Evolutionary conservation across 2,888 invertebrate genomes (phyloP).

Genomic region (Biston betularia): DNA sequence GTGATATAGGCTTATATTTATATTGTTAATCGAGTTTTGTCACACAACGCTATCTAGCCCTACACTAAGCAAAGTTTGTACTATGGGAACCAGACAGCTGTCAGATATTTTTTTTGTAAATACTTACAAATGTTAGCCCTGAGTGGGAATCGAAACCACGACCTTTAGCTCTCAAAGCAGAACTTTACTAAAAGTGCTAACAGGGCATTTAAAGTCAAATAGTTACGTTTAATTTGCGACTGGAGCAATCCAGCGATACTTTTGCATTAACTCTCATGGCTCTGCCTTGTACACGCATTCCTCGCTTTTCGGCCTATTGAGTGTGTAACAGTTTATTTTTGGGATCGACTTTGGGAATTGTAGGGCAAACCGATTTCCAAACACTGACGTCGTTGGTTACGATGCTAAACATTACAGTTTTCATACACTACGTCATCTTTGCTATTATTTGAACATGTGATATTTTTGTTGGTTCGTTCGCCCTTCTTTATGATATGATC

Average conservation of each 20-base stretch:
- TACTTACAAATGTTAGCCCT: no score
- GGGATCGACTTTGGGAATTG: slow-evolving; percentile 30
- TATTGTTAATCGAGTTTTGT: no score
- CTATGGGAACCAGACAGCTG: no score
- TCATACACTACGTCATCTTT: slow-evolving; percentile 4
- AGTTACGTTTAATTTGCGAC: not conserved
- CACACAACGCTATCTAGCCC: no score
- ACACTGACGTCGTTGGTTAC: slow-evolving; percentile 25
- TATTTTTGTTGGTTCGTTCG: not conserved
- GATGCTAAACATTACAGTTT: slow-evolving; percentile 19
- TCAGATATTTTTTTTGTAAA: no score
- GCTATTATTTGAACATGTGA: not conserved
- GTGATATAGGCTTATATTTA: no score
- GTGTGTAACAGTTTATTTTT: slow-evolving; percentile 31
- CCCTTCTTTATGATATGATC: not conserved
- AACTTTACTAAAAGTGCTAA: no score
- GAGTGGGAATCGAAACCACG: no score
- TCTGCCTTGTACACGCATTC: slow-evolving; percentile 17
- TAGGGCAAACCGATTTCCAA: slow-evolving; percentile 27
- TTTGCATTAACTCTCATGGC: slow-evolving; percentile 11
- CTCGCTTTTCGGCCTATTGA: slow-evolving; percentile 26
- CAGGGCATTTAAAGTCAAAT: no score
- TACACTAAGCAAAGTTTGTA: no score
- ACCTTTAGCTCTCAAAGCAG: no score
- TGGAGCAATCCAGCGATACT: not conserved